Evolutionary conservation across 2,888 invertebrate genomes (phyloP).

Genomic region (Euclidia mi): DNA sequence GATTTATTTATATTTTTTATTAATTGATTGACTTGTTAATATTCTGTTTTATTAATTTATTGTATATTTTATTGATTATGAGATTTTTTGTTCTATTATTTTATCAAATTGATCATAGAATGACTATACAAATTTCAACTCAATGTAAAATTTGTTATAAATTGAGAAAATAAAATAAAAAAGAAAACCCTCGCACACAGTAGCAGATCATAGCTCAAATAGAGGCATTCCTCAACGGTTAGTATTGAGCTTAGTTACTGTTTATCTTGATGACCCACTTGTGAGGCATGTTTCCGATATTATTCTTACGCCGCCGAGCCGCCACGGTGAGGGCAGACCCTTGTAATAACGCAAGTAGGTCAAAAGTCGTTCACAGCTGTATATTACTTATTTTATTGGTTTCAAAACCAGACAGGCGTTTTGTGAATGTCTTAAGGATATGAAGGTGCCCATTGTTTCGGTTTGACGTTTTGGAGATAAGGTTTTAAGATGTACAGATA

Average conservation of each 20-base stretch:
- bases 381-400: slow-evolving; percentile 37
- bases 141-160: no score
- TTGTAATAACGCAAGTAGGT: slow-evolving; percentile 49
- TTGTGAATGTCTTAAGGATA: slow-evolving; percentile 1
- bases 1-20: no score
- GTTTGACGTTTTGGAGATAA: background rate
- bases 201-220: slow-evolving; percentile 43
- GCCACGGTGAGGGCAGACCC: slow-evolving; percentile 40
- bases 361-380: slow-evolving; percentile 42
- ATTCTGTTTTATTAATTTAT: no score
- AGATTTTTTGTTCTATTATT: no score
- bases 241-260: slow-evolving; percentile 48
- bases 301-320: slow-evolving; percentile 27
- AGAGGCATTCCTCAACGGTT: slow-evolving; percentile 47
- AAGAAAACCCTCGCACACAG: slow-evolving; percentile 31
- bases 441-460: background rate
- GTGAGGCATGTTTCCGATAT: slow-evolving; percentile 43
- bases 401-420: background rate
- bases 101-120: no score
- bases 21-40: no score
- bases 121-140: no score
- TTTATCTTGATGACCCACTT: slow-evolving; percentile 58
- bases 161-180: no score
- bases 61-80: no score
- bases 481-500: background rate